Base-by-base conservation (phyloP, 2,797 vertebrate species). In the Enteromius trimaculatus region DNA sequence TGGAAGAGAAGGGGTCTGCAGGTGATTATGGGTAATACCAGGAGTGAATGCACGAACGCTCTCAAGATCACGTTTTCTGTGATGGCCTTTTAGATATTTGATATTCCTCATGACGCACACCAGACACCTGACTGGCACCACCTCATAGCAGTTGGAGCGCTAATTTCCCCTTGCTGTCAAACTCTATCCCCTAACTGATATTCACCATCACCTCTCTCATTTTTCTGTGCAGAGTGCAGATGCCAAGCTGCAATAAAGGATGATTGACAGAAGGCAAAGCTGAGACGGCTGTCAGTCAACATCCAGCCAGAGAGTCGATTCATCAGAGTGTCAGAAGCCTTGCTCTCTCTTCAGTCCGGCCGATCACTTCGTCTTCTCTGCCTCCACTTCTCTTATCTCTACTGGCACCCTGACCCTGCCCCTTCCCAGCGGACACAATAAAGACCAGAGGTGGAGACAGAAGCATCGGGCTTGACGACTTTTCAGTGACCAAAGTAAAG, bases 191-290 rank as follows among this genome's bases (percentile, higher is more conserved):
- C 89, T 77, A 69, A 64, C 94, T 93, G 92, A 92, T 92, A 93
- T 85, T 94, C 80, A 68, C 64, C 58, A 89, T 87, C 84, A 91
- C 85, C 90, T 74, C 87, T 92, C 91, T 93, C 74, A 89, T 95
- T 88, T 96, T 95, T 91, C 34, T 85, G 90, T 86, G 90, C 96
- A 97, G 95, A 71, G 71, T 66, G 39, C 68, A 75, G 81, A 82
- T 76, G 70, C 77, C 89, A 89, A 93, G 90, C 92, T 91, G 91
- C 94, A 94, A 92, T 89, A 93, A 90, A 93, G 91, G 92, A 95
- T 96, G 96, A 97, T 91, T 96, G 96, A 96, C 95, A 95, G 94
- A 91, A 93, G 89, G 90, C 92, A 92, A 89, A 95, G 93, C 92
- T 95, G 88, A 91, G 92, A 90, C 93, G 89, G 86, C 89, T 92